A percentile compares a stretch with the other conserved stretches of the same genome.
Evolutionary conservation across 2,113 vertebrate genomes (phyloP).

Genomic region (Chascanopsetta lugubris): DNA sequence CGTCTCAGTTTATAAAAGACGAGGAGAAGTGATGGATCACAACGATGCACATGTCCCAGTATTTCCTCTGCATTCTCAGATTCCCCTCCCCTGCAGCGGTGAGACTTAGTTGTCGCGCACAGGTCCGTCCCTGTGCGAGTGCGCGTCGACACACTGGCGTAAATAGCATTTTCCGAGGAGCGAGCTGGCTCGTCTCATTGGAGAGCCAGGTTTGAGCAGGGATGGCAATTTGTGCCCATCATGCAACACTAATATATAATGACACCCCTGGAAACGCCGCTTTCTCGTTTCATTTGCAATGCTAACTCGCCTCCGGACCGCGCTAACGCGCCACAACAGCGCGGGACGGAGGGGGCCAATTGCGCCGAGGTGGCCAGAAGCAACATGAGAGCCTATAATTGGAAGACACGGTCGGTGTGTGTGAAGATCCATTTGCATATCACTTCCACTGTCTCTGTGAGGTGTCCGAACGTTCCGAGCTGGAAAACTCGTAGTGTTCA

Average conservation of each 20-base stretch:
- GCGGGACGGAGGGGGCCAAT: constrained; percentile 69
- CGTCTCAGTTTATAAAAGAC: constrained; percentile 39
- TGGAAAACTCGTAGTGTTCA: constrained; percentile 48
- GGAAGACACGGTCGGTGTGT: constrained; percentile 70
- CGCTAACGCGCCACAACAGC: constrained; percentile 56
- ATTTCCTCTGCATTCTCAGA: constrained; percentile 18
- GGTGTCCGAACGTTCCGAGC: constrained; percentile 65
- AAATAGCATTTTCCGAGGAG: constrained; percentile 58
- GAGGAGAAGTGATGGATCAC: constrained; percentile 36
- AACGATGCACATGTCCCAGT: constrained; percentile 9
- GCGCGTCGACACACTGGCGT: constrained; percentile 38
- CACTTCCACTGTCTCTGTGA: constrained; percentile 65
- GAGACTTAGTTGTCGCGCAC: constrained; percentile 51
- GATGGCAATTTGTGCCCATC: constrained; percentile 71
- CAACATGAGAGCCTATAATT: constrained; percentile 73
- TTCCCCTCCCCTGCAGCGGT: constrained; percentile 11
- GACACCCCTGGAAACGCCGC: constrained; percentile 66
- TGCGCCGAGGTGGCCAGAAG: constrained; percentile 71
- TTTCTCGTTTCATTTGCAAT: constrained; percentile 69
- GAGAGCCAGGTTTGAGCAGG: constrained; percentile 59
- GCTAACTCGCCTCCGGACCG: constrained; percentile 63
- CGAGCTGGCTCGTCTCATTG: constrained; percentile 45
- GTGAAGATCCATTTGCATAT: constrained; percentile 74
- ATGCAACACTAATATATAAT: constrained; percentile 73
- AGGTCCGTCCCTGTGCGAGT: constrained; percentile 34